phyloP scores from a whole-genome alignment of 2,888 invertebrate species.

The Ecliptopera silaceata region DNA sequence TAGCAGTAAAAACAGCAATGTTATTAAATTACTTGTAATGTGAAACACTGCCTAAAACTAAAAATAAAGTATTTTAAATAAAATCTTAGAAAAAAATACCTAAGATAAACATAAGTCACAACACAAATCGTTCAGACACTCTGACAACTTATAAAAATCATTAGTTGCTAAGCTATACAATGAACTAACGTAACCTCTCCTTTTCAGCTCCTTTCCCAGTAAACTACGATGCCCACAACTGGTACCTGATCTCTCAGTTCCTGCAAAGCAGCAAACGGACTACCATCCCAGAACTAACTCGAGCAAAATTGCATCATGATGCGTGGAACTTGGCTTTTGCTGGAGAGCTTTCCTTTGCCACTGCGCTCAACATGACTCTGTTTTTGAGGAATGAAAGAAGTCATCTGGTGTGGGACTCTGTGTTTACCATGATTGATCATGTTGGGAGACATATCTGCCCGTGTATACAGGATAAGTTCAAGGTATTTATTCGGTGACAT shows the following conservation, averaged over 20 bases:
- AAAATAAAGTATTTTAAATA: no score
- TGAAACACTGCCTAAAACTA: no score
- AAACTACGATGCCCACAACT: slow-evolving; percentile 90
- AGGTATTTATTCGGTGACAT: slow-evolving; percentile 72
- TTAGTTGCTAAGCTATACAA: no score
- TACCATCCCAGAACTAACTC: slow-evolving; percentile 87
- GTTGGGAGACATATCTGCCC: slow-evolving; percentile 87
- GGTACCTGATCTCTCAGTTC: slow-evolving; percentile 88
- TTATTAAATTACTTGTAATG: no score
- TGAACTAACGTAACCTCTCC: not conserved
- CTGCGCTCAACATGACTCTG: slow-evolving; percentile 90
- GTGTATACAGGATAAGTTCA: slow-evolving; percentile 87
- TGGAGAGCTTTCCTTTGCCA: slow-evolving; percentile 88
- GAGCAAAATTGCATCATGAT: slow-evolving; percentile 89
- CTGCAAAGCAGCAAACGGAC: slow-evolving; percentile 81
- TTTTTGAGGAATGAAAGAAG: slow-evolving; percentile 89
- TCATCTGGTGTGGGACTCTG: slow-evolving; percentile 91
- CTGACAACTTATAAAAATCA: no score
- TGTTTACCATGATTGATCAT: slow-evolving; percentile 92
- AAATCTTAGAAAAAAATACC: no score
- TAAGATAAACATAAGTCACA: no score
- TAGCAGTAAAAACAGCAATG: no score
- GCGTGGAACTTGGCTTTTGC: slow-evolving; percentile 91
- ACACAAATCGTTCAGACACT: no score
- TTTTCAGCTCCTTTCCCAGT: slow-evolving; percentile 89